These are phyloP conservation scores for Enteromius paludinosus DNA, from an alignment of 2,797 vertebrate species.

Conservation along the genomic window DNA sequence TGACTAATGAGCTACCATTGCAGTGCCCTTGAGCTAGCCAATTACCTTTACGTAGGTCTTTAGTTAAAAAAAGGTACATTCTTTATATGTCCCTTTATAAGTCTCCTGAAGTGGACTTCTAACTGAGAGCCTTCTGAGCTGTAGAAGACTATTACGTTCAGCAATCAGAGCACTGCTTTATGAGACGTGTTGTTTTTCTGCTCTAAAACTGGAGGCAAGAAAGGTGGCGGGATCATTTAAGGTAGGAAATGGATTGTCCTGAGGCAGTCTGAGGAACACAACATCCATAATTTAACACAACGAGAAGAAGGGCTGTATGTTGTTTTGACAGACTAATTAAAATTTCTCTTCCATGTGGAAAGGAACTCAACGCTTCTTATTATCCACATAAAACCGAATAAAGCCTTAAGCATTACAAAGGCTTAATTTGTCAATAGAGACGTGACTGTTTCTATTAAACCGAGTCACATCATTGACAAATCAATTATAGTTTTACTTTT, in stretches of 20 bases:
- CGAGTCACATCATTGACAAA: background rate
- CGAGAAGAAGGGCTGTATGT: conserved; percentile 57
- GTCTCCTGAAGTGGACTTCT: background rate
- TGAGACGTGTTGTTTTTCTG: background rate
- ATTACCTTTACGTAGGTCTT: background rate
- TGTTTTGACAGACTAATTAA: conserved; percentile 74
- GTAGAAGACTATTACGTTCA: conserved; percentile 56
- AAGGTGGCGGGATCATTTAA: conserved; percentile 69
- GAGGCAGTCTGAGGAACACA: conserved; percentile 56
- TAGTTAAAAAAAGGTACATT: background rate
- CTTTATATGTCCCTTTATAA: background rate
- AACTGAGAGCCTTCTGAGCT: conserved; percentile 37
- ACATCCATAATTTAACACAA: conserved; percentile 60
- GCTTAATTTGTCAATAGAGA: conserved; percentile 31
- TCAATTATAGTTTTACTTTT: conserved; percentile 18
- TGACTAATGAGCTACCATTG: conserved; percentile 2
- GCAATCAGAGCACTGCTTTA: conserved; percentile 51
- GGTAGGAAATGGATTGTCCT: conserved; percentile 71
- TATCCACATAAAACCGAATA: conserved; percentile 24
- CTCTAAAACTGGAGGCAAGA: conserved; percentile 26
- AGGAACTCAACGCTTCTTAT: conserved; percentile 42
- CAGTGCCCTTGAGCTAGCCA: conserved; percentile 3
- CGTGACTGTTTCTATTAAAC: conserved; percentile 5
- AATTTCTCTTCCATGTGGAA: conserved; percentile 60
- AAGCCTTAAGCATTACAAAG: conserved; percentile 29